Conservation (phyloP, 2,888 invertebrate species). For the Eupelmus urozonus region DNA sequence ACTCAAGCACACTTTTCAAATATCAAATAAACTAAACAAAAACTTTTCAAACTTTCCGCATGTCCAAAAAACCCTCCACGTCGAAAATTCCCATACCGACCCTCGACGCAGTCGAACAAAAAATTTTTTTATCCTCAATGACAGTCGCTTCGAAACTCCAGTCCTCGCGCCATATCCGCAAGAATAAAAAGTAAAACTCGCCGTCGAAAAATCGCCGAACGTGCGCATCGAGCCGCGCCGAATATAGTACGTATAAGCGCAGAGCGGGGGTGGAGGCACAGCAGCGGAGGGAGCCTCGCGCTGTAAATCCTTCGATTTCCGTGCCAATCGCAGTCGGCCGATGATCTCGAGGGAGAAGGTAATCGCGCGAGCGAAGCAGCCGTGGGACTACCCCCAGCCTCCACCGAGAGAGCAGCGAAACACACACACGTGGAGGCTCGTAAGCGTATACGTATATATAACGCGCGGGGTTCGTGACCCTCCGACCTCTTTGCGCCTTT, state of each 20-base stretch:
- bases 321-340: constrained; percentile 52
- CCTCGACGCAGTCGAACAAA: too few relatives aligned
- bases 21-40: too few relatives aligned
- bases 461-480: constrained; percentile 15
- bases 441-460: background rate
- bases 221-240: constrained; percentile 16
- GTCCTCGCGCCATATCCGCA: too few relatives aligned
- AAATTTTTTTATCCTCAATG: too few relatives aligned
- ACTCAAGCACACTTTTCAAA: too few relatives aligned
- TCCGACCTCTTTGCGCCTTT: constrained; percentile 3
- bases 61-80: background rate
- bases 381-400: constrained; percentile 23
- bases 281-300: background rate
- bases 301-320: constrained; percentile 59
- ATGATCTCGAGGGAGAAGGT: constrained; percentile 52
- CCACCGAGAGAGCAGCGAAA: background rate
- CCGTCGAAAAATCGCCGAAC: constrained; percentile 21
- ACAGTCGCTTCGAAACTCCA: too few relatives aligned
- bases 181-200: background rate
- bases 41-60: background rate
- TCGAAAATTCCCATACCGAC: too few relatives aligned
- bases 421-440: background rate
- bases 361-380: constrained; percentile 52
- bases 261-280: background rate
- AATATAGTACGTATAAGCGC: background rate